These are phyloP conservation scores for Nomada hirtipes DNA, from an alignment of 2,888 invertebrate genomes.

Conservation along the genomic window DNA sequence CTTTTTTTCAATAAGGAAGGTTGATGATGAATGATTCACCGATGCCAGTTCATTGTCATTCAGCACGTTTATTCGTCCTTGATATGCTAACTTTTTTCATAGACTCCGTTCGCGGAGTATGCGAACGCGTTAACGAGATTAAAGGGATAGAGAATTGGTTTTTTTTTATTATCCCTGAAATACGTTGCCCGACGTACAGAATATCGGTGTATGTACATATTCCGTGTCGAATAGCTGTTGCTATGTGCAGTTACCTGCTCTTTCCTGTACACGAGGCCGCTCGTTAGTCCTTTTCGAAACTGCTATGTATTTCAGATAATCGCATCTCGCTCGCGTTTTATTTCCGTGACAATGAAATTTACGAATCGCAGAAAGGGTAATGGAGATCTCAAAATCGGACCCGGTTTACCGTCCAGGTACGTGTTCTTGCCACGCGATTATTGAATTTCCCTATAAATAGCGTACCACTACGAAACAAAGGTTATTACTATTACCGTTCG, in stretches of 20 bases:
- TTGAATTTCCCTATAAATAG: slow-evolving; percentile 40
- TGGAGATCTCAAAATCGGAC: neutral
- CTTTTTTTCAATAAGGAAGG: neutral
- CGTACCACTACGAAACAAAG: slow-evolving; percentile 16
- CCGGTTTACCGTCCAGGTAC: slow-evolving; percentile 9
- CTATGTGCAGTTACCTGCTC: slow-evolving; percentile 30
- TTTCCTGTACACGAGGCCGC: neutral
- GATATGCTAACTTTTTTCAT: slow-evolving; percentile 24
- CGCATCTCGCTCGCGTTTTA: neutral
- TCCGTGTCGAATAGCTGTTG: slow-evolving; percentile 33
- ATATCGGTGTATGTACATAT: neutral
- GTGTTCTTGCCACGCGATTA: slow-evolving; percentile 21
- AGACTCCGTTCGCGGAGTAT: slow-evolving; percentile 15
- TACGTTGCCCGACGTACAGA: neutral
- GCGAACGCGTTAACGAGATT: neutral
- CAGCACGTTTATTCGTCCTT: slow-evolving; percentile 15
- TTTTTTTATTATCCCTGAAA: neutral
- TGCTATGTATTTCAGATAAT: neutral
- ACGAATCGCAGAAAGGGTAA: neutral
- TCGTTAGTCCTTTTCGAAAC: slow-evolving; percentile 4
- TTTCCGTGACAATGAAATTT: slow-evolving; percentile 15
- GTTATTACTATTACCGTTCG: slow-evolving; percentile 34
- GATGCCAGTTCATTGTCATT: slow-evolving; percentile 13
- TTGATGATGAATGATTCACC: neutral
- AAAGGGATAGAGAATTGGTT: slow-evolving; percentile 11